Evolutionary conservation across 2,888 invertebrate genomes (phyloP), one percentile per base, ranked within the genome.

Genomic region (Portevinia maculata): DNA sequence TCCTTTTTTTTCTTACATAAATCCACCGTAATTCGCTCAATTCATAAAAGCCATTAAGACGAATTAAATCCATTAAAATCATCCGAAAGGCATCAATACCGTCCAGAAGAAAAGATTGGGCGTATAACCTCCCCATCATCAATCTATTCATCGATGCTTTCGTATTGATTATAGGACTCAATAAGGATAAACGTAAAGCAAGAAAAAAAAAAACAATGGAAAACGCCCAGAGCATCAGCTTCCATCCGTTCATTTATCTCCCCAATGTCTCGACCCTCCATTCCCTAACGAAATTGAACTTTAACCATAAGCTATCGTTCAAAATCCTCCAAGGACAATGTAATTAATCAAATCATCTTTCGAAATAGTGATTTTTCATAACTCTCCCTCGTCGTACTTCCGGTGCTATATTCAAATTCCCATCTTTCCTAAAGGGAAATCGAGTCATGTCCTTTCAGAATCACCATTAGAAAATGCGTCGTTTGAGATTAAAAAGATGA

Each of bases 291-390:
- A 39, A 83, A 83, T 71, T 67, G 83, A 83, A 83, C 71, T 83
- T 67, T 65, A 78, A 73, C 83, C 83, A 83, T 83, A 83, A 83
- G 83, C 78, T 73, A 78, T 78, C 78, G 55, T 52, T 83, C 83
- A 71, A 65, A 76, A 62, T 76, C 71, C 76, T 83, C 67, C 60
- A 78, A 83, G 76, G 79, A 79, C 71, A 71, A 62, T 55, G 83
- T 78, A 83, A 83, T 83, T 83, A 83, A 83, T 83, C 83, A 83
- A 83, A 78, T 83, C 74, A 78, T 78, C 65, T 67, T 67, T 57
- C 50, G 62, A 78, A 78, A 78, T 55, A 83, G 78, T 73, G 78
- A 83, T 78, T 83, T 78, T 73, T 78, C 71, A 83, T 75, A 81
- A 71, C 71, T 83, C 53, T 52, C 44, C 55, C 32, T 57, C 30